These are phyloP conservation scores for Crocidura indochinensis DNA, from an alignment of 2,797 vertebrate genomes.

Conservation along the genomic window DNA sequence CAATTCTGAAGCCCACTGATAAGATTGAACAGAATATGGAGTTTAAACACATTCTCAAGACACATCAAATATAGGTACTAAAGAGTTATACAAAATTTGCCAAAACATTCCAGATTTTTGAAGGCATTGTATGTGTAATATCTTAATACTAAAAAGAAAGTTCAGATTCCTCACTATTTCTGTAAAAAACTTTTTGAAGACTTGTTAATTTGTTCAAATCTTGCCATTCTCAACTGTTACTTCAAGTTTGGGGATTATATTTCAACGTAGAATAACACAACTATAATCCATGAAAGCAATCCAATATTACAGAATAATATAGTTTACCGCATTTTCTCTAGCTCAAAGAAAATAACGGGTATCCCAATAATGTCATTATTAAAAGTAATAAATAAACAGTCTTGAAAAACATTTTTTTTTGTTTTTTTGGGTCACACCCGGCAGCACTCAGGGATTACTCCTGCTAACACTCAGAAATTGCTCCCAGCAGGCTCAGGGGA, in stretches of 20 bases:
- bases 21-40: slow-evolving; percentile 28
- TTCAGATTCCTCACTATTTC: slow-evolving; percentile 59
- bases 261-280: slow-evolving; percentile 78
- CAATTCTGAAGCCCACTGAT: slow-evolving; percentile 74
- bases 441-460: too few relatives aligned
- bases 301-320: slow-evolving; percentile 85
- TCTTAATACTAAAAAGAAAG: too few relatives aligned
- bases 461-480: too few relatives aligned
- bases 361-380: slow-evolving; percentile 88
- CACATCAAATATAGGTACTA: slow-evolving; percentile 25
- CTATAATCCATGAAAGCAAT: slow-evolving; percentile 71
- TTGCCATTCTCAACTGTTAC: slow-evolving; percentile 75
- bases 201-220: slow-evolving; percentile 67
- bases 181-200: slow-evolving; percentile 79
- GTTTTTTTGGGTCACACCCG: too few relatives aligned
- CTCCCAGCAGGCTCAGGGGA: too few relatives aligned
- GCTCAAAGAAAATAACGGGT: slow-evolving; percentile 88
- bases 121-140: slow-evolving; percentile 68
- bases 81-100: slow-evolving; percentile 58
- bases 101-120: slow-evolving; percentile 62
- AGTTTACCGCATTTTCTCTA: slow-evolving; percentile 83
- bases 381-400: slow-evolving; percentile 87
- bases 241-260: slow-evolving; percentile 78
- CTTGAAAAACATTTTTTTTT: too few relatives aligned
- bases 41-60: slow-evolving; percentile 70